These are phyloP conservation scores for Corbicula japonica DNA, from an alignment of 2,888 invertebrate genomes.

Conservation along the genomic window DNA sequence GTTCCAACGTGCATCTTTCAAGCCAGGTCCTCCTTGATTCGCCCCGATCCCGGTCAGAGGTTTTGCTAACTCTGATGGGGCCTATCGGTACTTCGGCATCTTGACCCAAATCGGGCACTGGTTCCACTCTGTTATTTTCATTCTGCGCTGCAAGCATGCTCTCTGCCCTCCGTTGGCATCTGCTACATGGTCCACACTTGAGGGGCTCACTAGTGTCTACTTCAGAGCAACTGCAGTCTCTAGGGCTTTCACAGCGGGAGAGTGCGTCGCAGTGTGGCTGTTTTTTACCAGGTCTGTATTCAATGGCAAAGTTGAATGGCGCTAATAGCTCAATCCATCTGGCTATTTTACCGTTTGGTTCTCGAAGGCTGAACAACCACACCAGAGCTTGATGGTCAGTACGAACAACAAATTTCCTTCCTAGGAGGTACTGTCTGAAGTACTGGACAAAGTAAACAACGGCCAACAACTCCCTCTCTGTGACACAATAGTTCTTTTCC, in stretches of 20 bases:
- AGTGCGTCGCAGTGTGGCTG: slow-evolving; percentile 28
- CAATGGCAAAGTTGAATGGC: slow-evolving; percentile 22
- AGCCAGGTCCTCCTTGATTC: too few relatives aligned
- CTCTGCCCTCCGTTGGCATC: slow-evolving; percentile 17
- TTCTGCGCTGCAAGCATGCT: neutral
- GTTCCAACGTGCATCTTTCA: too few relatives aligned
- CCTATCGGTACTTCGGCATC: too few relatives aligned
- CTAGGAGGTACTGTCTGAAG: slow-evolving; percentile 24
- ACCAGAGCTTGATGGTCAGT: slow-evolving; percentile 36
- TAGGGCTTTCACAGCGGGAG: slow-evolving; percentile 25
- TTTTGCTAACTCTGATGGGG: too few relatives aligned
- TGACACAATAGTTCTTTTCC: too few relatives aligned
- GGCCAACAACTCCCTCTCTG: too few relatives aligned
- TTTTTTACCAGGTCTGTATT: slow-evolving; percentile 24
- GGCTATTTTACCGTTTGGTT: slow-evolving; percentile 18
- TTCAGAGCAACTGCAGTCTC: slow-evolving; percentile 29
- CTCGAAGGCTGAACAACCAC: slow-evolving; percentile 39
- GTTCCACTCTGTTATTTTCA: too few relatives aligned
- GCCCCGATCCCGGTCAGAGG: too few relatives aligned
- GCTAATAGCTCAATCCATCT: slow-evolving; percentile 36
- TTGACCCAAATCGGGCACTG: too few relatives aligned
- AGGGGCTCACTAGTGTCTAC: slow-evolving; percentile 25
- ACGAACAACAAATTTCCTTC: slow-evolving; percentile 5
- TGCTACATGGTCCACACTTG: slow-evolving; percentile 39
- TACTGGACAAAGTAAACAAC: slow-evolving; percentile 23